These are phyloP conservation scores for Harlomillsia oculata DNA, from an alignment of 1,140 invertebrate genomes.

Conservation along the genomic window DNA sequence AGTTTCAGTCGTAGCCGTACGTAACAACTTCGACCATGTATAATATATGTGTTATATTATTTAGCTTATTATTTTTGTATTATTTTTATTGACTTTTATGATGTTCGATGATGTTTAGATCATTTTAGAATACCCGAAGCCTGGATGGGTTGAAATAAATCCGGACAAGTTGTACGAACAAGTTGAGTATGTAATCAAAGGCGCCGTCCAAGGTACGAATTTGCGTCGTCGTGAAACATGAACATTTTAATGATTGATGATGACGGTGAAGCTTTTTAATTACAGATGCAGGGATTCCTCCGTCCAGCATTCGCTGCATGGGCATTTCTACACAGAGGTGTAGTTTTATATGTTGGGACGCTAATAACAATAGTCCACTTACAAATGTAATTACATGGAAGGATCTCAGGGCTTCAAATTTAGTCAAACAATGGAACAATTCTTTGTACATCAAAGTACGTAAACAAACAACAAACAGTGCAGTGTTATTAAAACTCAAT, in stretches of 20 bases:
- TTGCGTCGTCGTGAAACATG: background rate
- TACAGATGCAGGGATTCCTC: slow-evolving; percentile 51
- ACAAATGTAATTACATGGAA: slow-evolving; percentile 97
- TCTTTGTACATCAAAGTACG: slow-evolving; percentile 63
- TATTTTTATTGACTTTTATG: too few species aligned
- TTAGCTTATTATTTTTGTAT: too few species aligned
- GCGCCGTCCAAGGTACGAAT: slow-evolving; percentile 53
- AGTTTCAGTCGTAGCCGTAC: too few species aligned
- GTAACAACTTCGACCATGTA: too few species aligned
- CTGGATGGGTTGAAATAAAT: slow-evolving; percentile 76
- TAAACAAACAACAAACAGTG: too few species aligned
- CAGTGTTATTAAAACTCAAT: too few species aligned
- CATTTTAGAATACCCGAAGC: slow-evolving; percentile 61
- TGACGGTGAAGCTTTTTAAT: slow-evolving; percentile 6
- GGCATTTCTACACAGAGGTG: slow-evolving; percentile 79
- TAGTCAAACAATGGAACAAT: slow-evolving; percentile 76
- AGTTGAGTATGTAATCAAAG: slow-evolving; percentile 56
- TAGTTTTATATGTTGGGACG: slow-evolving; percentile 83
- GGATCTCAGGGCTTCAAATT: slow-evolving; percentile 66
- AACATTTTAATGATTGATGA: too few species aligned
- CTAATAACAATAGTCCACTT: slow-evolving; percentile 64
- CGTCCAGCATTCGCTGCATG: slow-evolving; percentile 58
- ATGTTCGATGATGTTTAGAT: too few species aligned
- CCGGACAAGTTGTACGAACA: slow-evolving; percentile 71
- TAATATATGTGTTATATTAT: too few species aligned